Evolutionary conservation across 2,797 vertebrate species (phyloP).

Genomic region (Enteromius thamalakanensis): DNA sequence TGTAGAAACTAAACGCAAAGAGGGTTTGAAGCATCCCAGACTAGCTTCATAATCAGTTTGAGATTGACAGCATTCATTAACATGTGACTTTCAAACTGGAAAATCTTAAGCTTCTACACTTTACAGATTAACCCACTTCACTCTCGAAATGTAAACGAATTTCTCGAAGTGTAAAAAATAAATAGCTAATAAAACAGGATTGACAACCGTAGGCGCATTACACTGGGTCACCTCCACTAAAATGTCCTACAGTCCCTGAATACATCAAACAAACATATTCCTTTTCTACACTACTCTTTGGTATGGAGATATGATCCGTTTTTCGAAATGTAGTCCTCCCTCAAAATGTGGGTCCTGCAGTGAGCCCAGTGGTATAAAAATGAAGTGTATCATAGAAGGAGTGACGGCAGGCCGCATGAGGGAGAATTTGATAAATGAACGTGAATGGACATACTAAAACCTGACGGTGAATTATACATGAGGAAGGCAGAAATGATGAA

Average conservation of each 20-base stretch:
- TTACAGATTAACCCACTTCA: background rate
- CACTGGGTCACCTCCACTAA: constrained; percentile 18
- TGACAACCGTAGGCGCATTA: background rate
- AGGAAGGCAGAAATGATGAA: constrained; percentile 48
- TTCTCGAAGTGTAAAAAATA: background rate
- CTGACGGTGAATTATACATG: constrained; percentile 52
- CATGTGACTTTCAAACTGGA: background rate
- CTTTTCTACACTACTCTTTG: constrained; percentile 12
- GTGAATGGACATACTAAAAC: constrained; percentile 47
- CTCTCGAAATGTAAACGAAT: background rate
- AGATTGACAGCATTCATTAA: background rate
- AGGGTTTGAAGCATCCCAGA: background rate
- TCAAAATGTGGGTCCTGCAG: background rate
- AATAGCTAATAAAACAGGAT: background rate
- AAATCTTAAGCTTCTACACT: background rate
- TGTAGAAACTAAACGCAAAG: background rate
- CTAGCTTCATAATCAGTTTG: background rate
- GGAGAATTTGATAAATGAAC: constrained; percentile 54
- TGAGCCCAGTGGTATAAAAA: constrained; percentile 26
- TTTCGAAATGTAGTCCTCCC: constrained; percentile 37
- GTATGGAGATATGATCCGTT: constrained; percentile 32
- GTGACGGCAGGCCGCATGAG: constrained; percentile 31
- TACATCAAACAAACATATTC: constrained; percentile 14
- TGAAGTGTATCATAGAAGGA: constrained; percentile 44
- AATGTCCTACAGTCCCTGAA: constrained; percentile 7